Conservation (phyloP, 2,797 vertebrate species). For the Odontamblyopus rebecca region DNA sequence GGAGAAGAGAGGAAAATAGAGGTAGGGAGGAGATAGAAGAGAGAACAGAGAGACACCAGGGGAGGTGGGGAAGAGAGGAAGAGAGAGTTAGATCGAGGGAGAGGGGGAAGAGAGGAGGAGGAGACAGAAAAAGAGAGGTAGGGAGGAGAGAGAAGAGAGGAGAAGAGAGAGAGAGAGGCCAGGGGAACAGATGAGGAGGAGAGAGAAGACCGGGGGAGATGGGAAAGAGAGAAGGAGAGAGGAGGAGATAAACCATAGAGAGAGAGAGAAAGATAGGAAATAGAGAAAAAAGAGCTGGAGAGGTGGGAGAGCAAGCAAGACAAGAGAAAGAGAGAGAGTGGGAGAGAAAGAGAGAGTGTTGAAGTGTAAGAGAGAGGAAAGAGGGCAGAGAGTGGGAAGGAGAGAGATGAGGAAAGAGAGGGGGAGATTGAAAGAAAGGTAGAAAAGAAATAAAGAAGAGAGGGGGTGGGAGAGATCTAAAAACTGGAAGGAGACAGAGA, state of each 20-base stretch:
- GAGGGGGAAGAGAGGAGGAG: neutral
- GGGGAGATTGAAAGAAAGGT: too few relatives aligned
- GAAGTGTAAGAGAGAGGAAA: too few relatives aligned
- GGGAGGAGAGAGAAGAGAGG: neutral
- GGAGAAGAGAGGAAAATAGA: too few relatives aligned
- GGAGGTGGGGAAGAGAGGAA: neutral
- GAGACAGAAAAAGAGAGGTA: neutral
- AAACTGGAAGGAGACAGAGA: neutral
- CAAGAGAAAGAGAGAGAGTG: too few relatives aligned
- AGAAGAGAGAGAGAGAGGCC: neutral
- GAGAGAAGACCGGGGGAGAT: neutral
- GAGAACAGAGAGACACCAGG: neutral
- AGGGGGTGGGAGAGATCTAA: neutral
- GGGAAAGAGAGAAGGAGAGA: too few relatives aligned
- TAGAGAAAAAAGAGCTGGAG: neutral
- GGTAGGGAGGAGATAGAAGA: neutral
- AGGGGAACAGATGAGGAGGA: too few relatives aligned
- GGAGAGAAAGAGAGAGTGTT: too few relatives aligned
- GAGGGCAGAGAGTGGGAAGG: too few relatives aligned
- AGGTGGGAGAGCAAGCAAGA: neutral
- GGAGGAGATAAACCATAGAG: too few relatives aligned
- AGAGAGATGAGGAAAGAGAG: too few relatives aligned
- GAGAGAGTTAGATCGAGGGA: neutral
- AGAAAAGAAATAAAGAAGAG: too few relatives aligned
- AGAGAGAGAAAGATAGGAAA: neutral